Base-by-base conservation (phyloP, 2,113 vertebrate genomes). In the Gyps fulvus region DNA sequence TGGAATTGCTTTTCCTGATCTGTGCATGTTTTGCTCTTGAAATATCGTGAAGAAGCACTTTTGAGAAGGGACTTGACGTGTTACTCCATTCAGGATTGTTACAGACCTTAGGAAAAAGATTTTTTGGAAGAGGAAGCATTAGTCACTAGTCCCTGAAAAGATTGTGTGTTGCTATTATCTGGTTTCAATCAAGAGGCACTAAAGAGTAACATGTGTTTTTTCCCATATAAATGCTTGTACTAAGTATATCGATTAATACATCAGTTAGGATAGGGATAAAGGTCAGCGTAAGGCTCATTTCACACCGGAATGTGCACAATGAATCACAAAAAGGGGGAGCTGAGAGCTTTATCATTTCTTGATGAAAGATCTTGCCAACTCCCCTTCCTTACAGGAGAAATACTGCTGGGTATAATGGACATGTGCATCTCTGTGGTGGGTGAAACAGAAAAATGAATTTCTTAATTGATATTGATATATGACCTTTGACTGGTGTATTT, bases 21-120 rank as follows among this genome's bases (percentile, higher is more conserved):
- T 47, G 5, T 71, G 52, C 0, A 0, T 8, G 10, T 47, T 87
- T 84, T 1, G 0, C 21, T 65, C 40, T 65, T 9, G 6, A 57
- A 90, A 63, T 57, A 72, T 5, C 27, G 16, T 22, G 13, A 59
- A 27, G 40, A 55, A 67, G 4, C 26, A 6, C 17, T 65, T 90
- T 10, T 38, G 49, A n/a, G 19, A 42, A 49, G 7, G 16, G 10
- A 4, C 16, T 91, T 29, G 13, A 10, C 17, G 1, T 2, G 4
- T n/a, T 43, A 16, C 13, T 38, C 27, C 23, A 2, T 16, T 77
- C 20, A 45, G 18, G 11, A 7, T 40, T 83, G 66, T 31, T 80
- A 49, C 2, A 61, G 61, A 40, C 61, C 3, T 5, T 23, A 20
- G 8, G 26, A 52, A 59, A 45, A 73, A 16, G 25, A 14, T 65